A percentile compares a stretch with the other conserved stretches of the same genome.
Evolutionary conservation across 2,888 invertebrate genomes (phyloP).

Genomic region (Hipparchia sbordonii): DNA sequence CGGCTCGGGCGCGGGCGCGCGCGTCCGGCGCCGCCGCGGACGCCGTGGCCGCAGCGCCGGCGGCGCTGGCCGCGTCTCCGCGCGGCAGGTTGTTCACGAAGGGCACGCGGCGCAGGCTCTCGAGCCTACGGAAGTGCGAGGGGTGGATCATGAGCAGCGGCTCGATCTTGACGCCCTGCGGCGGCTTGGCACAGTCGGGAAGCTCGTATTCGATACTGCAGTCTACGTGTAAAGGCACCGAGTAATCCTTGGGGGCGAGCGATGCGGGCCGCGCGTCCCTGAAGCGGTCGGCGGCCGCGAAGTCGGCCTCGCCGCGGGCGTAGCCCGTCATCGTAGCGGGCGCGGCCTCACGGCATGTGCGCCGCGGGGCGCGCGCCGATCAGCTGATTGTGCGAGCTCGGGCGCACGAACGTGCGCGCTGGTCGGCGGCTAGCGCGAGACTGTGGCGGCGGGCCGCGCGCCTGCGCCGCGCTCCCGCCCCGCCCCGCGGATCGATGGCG

Average conservation of each 20-base stretch:
- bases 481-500: slow-evolving; percentile 59
- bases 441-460: slow-evolving; percentile 55
- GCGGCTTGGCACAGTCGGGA: slow-evolving; percentile 94
- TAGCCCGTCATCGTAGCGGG: slow-evolving; percentile 79
- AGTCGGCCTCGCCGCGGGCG: slow-evolving; percentile 77
- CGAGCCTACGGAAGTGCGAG: slow-evolving; percentile 93
- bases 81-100: slow-evolving; percentile 92
- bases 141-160: slow-evolving; percentile 95
- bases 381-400: slow-evolving; percentile 67
- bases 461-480: slow-evolving; percentile 53
- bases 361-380: slow-evolving; percentile 76
- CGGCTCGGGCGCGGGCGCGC: slow-evolving; percentile 51
- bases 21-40: slow-evolving; percentile 63
- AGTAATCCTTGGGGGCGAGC: slow-evolving; percentile 89
- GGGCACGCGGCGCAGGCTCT: slow-evolving; percentile 90
- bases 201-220: slow-evolving; percentile 96
- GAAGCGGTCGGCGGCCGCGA: slow-evolving; percentile 59
- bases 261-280: slow-evolving; percentile 75
- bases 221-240: slow-evolving; percentile 93
- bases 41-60: slow-evolving; percentile 56
- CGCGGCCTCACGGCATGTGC: slow-evolving; percentile 79
- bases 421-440: slow-evolving; percentile 63
- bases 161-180: slow-evolving; percentile 91
- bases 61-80: slow-evolving; percentile 71
- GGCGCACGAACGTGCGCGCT: slow-evolving; percentile 69